Percentiles rank a stretch among this genome's conserved stretches.
These are phyloP conservation scores for Arremon aurantiirostris DNA, from an alignment of 2,797 vertebrate genomes.

Conservation along the genomic window DNA sequence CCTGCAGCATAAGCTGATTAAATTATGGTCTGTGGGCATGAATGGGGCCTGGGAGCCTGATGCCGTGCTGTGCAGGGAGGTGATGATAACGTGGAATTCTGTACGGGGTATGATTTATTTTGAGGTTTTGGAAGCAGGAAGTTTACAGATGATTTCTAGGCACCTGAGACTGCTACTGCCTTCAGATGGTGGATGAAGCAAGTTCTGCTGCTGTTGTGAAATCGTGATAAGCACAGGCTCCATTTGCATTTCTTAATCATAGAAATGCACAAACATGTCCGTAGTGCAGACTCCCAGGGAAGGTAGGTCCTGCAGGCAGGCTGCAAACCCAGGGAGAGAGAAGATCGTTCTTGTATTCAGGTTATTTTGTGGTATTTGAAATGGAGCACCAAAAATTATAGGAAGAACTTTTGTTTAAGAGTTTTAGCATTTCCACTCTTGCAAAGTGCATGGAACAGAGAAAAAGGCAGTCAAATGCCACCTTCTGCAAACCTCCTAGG, in stretches of 20 bases:
- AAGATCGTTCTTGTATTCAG: background rate
- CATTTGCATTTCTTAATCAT: background rate
- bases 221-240: background rate
- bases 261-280: background rate
- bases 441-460: background rate
- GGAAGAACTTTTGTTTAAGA: background rate
- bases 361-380: background rate
- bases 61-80: background rate
- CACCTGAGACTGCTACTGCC: background rate
- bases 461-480: background rate
- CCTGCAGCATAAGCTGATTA: background rate
- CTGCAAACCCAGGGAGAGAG: background rate
- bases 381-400: background rate
- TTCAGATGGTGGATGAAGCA: background rate
- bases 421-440: background rate
- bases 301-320: background rate
- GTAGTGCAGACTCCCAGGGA: background rate
- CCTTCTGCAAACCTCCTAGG: background rate
- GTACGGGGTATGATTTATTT: background rate
- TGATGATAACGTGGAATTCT: background rate
- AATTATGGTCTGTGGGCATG: background rate
- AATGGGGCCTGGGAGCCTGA: background rate
- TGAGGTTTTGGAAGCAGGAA: background rate
- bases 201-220: conserved; percentile 10
- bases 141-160: background rate